These are phyloP conservation scores for Steinernema scapterisci DNA, from an alignment of 2,888 invertebrate species.

Conservation along the genomic window DNA sequence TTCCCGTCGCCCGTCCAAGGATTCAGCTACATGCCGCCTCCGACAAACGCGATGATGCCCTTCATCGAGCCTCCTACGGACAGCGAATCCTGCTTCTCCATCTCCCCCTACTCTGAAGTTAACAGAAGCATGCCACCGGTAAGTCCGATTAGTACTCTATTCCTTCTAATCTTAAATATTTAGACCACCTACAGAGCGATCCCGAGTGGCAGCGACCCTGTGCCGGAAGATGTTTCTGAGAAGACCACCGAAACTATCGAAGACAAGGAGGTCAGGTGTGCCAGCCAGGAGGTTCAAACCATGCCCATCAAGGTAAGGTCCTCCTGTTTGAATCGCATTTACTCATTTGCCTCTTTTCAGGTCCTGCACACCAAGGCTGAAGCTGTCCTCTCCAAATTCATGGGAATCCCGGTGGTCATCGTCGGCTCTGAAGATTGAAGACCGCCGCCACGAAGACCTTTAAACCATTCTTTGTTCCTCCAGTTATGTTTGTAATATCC, in stretches of 20 bases:
- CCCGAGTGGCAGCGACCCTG: no score
- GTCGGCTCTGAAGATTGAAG: not conserved
- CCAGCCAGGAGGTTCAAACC: not conserved
- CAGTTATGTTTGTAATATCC: not conserved
- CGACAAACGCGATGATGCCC: not conserved
- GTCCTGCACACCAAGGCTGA: not conserved
- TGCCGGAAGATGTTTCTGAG: no score
- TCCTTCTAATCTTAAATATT: no score
- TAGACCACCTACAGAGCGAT: no score
- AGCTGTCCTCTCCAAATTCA: not conserved
- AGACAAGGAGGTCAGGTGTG: not conserved
- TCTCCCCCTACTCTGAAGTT: no score
- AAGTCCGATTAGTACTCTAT: no score
- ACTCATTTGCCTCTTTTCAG: not conserved
- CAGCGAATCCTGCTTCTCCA: no score
- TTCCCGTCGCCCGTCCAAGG: no score
- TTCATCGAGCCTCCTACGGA: no score
- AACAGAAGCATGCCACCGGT: no score
- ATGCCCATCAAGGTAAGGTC: not conserved
- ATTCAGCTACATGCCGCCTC: not conserved
- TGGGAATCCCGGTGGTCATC: not conserved
- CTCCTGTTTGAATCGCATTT: not conserved
- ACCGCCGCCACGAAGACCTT: no score
- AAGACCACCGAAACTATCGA: not conserved
- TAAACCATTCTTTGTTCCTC: not conserved